Percentiles rank a stretch among this genome's conserved stretches.
phyloP scores from a whole-genome alignment of 1,140 invertebrate species.

The Aleiodes sp. region DNA sequence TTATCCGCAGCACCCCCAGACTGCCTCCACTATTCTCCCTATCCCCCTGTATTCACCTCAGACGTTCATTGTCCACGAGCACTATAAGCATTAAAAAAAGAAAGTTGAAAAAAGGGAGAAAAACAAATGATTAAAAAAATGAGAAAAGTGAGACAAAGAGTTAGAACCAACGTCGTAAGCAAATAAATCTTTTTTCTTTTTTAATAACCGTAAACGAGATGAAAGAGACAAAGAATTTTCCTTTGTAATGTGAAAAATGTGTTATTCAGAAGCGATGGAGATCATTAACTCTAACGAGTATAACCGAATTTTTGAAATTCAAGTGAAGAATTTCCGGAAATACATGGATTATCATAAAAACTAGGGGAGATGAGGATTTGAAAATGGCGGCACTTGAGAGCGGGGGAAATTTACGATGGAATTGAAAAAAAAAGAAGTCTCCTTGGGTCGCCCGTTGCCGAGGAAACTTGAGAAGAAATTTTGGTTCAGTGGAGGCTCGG shows the following conservation, averaged over 20 bases:
- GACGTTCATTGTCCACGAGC: slow-evolving; percentile 28
- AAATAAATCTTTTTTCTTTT: slow-evolving; percentile 22
- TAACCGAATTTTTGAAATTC: too few relatives aligned
- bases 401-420: too few relatives aligned
- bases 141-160: slow-evolving; percentile 21
- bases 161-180: slow-evolving; percentile 6
- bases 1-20: slow-evolving; percentile 23
- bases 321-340: background rate
- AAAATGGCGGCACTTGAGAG: too few relatives aligned
- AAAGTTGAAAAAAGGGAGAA: background rate
- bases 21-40: background rate
- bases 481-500: background rate
- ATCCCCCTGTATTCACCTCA: background rate
- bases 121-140: background rate
- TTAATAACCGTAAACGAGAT: background rate
- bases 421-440: background rate
- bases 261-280: background rate
- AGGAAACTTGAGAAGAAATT: background rate
- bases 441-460: background rate
- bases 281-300: background rate
- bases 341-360: background rate
- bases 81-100: slow-evolving; percentile 2
- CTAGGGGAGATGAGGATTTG: background rate
- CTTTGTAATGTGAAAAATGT: background rate
- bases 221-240: background rate